Conservation (phyloP, 2,888 invertebrate genomes). For the Pachliopta kotzebuea region DNA sequence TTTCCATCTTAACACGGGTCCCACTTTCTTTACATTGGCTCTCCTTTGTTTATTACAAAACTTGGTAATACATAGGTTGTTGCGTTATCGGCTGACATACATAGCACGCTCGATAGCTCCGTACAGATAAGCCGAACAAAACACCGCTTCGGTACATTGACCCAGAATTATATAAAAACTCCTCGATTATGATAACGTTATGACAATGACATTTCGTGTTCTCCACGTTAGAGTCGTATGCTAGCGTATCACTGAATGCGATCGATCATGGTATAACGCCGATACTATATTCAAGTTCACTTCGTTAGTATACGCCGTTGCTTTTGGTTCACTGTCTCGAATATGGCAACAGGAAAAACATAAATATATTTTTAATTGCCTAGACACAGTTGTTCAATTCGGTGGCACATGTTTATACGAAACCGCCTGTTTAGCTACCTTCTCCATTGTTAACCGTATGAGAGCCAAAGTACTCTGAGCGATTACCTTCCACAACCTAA, state of each 20-base stretch:
- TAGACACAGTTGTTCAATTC: no score
- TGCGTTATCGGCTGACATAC: conserved; percentile 72
- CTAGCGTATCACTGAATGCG: conserved; percentile 31
- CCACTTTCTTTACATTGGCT: conserved; percentile 31
- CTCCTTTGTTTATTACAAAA: conserved; percentile 51
- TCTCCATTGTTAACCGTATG: no score
- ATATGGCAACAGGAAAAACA: neutral
- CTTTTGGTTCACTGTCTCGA: neutral
- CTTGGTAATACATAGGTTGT: conserved; percentile 50
- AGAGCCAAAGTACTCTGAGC: no score
- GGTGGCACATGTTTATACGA: no score
- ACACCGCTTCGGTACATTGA: conserved; percentile 76
- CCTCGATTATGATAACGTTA: conserved; percentile 69
- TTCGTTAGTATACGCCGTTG: neutral
- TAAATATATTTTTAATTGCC: neutral
- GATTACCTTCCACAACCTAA: no score
- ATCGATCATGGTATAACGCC: conserved; percentile 7
- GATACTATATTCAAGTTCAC: conserved; percentile 14
- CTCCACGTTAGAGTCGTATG: conserved; percentile 39
- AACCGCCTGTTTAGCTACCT: no score
- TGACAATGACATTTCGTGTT: conserved; percentile 75
- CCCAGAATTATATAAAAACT: conserved; percentile 79
- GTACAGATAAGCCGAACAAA: conserved; percentile 72
- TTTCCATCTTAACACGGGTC: conserved; percentile 16
- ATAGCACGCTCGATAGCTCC: conserved; percentile 65